Evolutionary conservation across 2,113 vertebrate genomes (phyloP), one percentile per base, ranked within the genome.

Genomic region (Noturus placidus): DNA sequence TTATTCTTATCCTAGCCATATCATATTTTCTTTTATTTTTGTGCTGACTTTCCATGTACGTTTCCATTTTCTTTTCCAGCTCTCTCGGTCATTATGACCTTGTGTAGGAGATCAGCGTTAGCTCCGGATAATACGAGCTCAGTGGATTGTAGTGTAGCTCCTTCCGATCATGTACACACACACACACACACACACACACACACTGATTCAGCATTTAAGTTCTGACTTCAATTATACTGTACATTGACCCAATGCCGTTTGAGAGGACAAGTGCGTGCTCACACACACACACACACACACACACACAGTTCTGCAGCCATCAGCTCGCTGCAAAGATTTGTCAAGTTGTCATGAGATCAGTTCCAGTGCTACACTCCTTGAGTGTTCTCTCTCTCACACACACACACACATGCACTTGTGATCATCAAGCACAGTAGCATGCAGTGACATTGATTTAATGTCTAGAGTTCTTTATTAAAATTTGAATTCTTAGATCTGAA

Each of bases 161-260:
- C 76, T 27, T n/a, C 46, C 54, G 27, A 52, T 77, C 6, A 67
- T 13, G 27, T 9, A 35, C 67, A 57, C 52, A 74, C 83, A 70
- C 83, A 70, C 83, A 59, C 83, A 59, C 83, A 42, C 83, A 42
- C 69, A 59, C 83, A 72, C 82, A 54, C 82, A 83, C 46, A 54
- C 82, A 54, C 82, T 83, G 82, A 65, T 65, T 79, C 38, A 52
- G 56, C 57, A 50, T 86, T 65, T 87, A 52, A 74, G n/a, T 61
- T 69, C 42, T 87, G 81, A 50, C 85, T 82, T 72, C 65, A 85
- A 69, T 88, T 88, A 77, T 83, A 85, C 63, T 67, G 50, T 46
- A 87, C 57, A 85, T 52, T 85, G 89, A 87, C 81, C 84, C 56
- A 65, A 63, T 38, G 22, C 38, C 33, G n/a, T 56, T 72, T 61